Percentiles rank a stretch among this genome's conserved stretches.
Conservation (phyloP, 2,113 vertebrate genomes). For the Eira barbara region DNA sequence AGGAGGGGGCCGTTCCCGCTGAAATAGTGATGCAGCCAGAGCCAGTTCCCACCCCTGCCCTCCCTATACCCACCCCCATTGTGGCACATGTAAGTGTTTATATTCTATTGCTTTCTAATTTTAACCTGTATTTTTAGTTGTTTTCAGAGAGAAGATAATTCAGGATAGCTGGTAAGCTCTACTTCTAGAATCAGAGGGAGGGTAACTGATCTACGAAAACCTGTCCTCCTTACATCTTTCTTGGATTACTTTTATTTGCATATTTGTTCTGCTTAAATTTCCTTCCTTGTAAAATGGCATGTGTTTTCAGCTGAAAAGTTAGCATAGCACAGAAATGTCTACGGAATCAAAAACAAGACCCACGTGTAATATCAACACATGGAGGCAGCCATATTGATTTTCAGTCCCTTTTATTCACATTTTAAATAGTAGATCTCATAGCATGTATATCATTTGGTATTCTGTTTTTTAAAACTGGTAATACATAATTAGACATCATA, state of each 20-base stretch:
- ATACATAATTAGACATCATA: background rate
- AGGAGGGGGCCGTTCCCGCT: conserved; percentile 63
- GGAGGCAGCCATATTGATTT: background rate
- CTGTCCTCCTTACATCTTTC: background rate
- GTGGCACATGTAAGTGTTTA: conserved; percentile 82
- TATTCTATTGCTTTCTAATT: background rate
- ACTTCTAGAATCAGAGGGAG: background rate
- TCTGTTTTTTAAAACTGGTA: background rate
- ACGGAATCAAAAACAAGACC: background rate
- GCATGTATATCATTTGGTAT: background rate
- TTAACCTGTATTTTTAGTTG: background rate
- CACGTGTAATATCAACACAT: background rate
- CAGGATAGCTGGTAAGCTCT: background rate
- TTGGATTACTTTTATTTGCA: background rate
- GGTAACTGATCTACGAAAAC: background rate
- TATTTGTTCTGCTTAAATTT: background rate
- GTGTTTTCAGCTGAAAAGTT: background rate
- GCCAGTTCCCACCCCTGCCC: conserved; percentile 25
- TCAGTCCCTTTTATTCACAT: background rate
- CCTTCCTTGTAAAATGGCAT: background rate
- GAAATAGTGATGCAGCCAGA: conserved; percentile 68
- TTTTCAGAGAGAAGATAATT: background rate
- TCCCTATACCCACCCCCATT: conserved; percentile 57
- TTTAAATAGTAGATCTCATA: background rate
- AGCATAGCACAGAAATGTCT: background rate